Base-by-base conservation (phyloP, 2,113 vertebrate genomes). In the Phylloscopus trochilus region DNA sequence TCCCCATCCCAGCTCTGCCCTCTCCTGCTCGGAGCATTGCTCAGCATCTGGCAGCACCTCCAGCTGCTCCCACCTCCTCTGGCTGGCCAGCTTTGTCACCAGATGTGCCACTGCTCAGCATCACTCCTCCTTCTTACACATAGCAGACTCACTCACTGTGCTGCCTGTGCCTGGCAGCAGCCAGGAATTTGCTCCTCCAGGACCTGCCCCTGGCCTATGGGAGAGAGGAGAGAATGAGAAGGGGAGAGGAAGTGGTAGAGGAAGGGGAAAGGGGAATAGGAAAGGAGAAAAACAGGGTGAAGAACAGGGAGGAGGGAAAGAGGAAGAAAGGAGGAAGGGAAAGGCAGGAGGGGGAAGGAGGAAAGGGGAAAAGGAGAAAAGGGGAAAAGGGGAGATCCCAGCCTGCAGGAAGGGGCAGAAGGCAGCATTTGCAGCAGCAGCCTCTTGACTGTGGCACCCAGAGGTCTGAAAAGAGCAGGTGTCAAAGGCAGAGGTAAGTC, bases 391-490 rank as follows among this genome's bases (percentile, higher is more conserved):
- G 52, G 30, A 75, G 26, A 10, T 37, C 9, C 23, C 4, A 15
- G 33, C 20, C 14, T 28, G 14, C 2, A 28, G 30, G 35, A 69
- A 74, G 66, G 15, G 13, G 39, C 44, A 91, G 49, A 55, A 35
- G 20, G 13, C 39, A 77, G 39, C 26, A 74, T 55, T 44, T 80
- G 28, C 28, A 59, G 49, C 18, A 80, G 95, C 95, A 87, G 96
- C 98, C 97, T 98, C 97, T 98, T 96, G 11, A 97, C 47, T 74
- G 96, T 96, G 21, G 92, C 95, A 87, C 39, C 44, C 96, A 95
- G 46, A 98, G 94, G 70, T 98, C 98, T 2, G 78, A 96, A 89
- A 98, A 97, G 83, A 92, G 90, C 87, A 98, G 98, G 95, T 97
- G 97, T 98, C 98, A 98, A 78, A 99, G 95, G 35, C 7, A 86